Percentiles rank a stretch among this genome's conserved stretches.
Conservation (phyloP, 2,888 invertebrate species). For the Drosophila histrio region DNA sequence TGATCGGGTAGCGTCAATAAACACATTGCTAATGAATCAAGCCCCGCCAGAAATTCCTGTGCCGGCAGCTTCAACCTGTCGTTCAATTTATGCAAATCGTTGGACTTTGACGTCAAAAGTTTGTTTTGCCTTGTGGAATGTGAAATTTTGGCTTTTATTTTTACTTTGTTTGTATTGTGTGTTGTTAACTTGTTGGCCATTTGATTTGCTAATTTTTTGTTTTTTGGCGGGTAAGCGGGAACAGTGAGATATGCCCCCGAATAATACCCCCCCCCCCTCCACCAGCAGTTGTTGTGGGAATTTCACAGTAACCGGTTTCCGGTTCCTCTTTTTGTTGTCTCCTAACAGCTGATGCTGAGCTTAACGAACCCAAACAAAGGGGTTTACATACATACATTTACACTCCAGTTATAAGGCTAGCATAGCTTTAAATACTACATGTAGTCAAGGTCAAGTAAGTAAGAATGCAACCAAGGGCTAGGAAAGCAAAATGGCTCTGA, state of each 20-base stretch:
- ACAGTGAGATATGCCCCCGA: background rate
- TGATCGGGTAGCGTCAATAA: conserved; percentile 58
- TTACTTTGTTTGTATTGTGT: background rate
- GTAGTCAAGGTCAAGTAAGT: conserved; percentile 68
- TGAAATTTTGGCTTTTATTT: conserved; percentile 64
- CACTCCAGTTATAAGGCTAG: too few relatives aligned
- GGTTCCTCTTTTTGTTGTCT: conserved; percentile 10
- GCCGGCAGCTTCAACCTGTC: conserved; percentile 49
- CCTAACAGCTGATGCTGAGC: conserved; percentile 41
- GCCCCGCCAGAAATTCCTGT: conserved; percentile 73
- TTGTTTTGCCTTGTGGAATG: conserved; percentile 71
- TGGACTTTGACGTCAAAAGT: conserved; percentile 80
- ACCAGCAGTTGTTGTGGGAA: conserved; percentile 59
- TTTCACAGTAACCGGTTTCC: conserved; percentile 53
- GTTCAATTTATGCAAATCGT: conserved; percentile 62
- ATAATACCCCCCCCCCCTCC: too few relatives aligned
- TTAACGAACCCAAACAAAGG: background rate
- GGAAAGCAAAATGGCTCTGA: background rate
- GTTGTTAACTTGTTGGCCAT: conserved; percentile 25
- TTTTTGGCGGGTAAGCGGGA: conserved; percentile 36
- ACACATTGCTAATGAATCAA: conserved; percentile 73
- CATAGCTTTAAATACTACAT: too few relatives aligned
- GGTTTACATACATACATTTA: background rate
- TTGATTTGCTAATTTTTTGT: conserved; percentile 60
- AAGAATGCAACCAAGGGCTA: conserved; percentile 17